Evolutionary conservation across 2,888 invertebrate genomes (phyloP).

Genomic region (Aphelenchoides bicaudatus): DNA sequence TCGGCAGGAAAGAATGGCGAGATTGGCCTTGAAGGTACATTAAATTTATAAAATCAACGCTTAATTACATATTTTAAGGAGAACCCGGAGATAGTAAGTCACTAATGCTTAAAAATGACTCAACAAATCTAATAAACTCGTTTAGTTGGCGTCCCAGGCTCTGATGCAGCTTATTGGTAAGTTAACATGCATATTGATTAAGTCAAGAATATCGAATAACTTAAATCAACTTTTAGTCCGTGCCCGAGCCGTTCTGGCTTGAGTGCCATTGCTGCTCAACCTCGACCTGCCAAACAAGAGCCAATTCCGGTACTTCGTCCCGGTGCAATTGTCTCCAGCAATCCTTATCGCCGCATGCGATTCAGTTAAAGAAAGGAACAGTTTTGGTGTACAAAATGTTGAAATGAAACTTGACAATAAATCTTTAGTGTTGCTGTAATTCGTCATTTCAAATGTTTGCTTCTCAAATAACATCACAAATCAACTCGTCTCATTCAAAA

Average conservation of each 20-base stretch:
- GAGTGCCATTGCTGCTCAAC: neutral
- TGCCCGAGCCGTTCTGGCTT: neutral
- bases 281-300: neutral
- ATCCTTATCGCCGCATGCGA: conserved; percentile 3
- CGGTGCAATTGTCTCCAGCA: neutral
- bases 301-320: conserved; percentile 6
- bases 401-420: no score
- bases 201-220: no score
- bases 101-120: neutral
- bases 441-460: no score
- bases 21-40: conserved; percentile 47
- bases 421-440: no score
- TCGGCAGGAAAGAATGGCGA: conserved; percentile 48
- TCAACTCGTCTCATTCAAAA: no score
- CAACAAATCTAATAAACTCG: conserved; percentile 21
- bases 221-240: no score
- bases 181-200: no score
- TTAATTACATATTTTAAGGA: conserved; percentile 37
- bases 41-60: conserved; percentile 43
- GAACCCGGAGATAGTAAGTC: conserved; percentile 26
- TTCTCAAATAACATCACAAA: no score
- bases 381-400: no score
- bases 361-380: no score
- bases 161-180: conserved; percentile 49
- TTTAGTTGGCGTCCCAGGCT: conserved; percentile 47